Conservation (phyloP, 2,113 vertebrate genomes). For the Pomatostomus ruficeps region DNA sequence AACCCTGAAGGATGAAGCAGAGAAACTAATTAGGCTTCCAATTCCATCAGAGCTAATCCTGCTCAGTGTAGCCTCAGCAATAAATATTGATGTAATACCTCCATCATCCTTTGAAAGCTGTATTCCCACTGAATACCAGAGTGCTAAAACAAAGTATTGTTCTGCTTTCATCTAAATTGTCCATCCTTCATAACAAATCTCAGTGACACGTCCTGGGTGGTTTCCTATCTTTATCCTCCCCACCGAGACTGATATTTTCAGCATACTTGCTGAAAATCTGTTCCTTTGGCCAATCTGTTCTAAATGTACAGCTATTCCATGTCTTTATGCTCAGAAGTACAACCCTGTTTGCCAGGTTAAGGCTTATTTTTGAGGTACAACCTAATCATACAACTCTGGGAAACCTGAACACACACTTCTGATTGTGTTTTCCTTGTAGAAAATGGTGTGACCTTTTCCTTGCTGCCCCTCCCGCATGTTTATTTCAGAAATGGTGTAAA, state of each 20-base stretch:
- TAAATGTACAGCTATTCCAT: neutral
- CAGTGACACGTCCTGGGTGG: neutral
- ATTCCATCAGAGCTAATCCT: neutral
- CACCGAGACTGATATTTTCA: neutral
- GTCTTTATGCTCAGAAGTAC: neutral
- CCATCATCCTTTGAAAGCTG: neutral
- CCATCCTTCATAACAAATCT: neutral
- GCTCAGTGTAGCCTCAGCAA: neutral
- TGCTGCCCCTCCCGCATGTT: neutral
- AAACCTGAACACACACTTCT: neutral
- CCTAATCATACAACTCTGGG: neutral
- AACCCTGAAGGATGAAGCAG: neutral
- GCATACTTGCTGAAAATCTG: neutral
- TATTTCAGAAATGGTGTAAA: neutral
- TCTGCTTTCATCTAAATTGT: neutral
- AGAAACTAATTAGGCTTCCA: neutral
- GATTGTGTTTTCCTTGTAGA: neutral
- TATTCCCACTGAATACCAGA: neutral
- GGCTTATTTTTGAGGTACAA: neutral
- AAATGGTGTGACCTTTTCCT: neutral
- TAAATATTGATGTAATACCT: neutral
- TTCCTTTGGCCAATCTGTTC: neutral
- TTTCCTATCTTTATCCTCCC: neutral
- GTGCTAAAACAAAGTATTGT: neutral
- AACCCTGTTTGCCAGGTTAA: neutral